Percentiles rank a stretch among this genome's conserved stretches.
Conservation (phyloP, 2,888 invertebrate genomes). For the Corythucha ciliata region DNA sequence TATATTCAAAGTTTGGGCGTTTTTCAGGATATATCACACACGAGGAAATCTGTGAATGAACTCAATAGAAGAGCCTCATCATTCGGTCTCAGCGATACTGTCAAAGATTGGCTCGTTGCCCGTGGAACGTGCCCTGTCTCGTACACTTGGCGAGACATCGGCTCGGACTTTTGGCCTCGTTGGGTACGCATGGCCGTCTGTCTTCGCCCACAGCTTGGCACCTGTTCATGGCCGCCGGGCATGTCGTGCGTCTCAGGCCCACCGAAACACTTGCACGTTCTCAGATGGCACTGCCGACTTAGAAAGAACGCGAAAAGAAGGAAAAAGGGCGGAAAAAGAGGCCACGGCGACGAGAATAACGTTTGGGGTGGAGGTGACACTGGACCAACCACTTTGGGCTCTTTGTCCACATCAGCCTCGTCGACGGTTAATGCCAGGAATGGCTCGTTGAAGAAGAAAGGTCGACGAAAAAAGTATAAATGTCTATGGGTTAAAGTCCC, state of each 20-base stretch:
- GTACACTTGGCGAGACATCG: slow-evolving; percentile 45
- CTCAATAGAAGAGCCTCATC: slow-evolving; percentile 13
- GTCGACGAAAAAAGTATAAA: slow-evolving; percentile 35
- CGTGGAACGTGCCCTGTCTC: slow-evolving; percentile 43
- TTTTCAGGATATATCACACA: slow-evolving; percentile 20
- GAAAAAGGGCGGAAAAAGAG: slow-evolving; percentile 33
- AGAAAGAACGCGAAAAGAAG: too few relatives aligned
- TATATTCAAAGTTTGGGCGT: background rate
- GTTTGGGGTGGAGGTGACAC: slow-evolving; percentile 28
- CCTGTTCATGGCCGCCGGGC: slow-evolving; percentile 47
- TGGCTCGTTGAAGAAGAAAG: slow-evolving; percentile 18
- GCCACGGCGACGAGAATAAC: slow-evolving; percentile 33
- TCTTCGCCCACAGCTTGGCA: slow-evolving; percentile 16
- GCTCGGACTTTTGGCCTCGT: slow-evolving; percentile 46
- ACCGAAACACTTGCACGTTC: slow-evolving; percentile 42
- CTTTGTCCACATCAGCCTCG: background rate
- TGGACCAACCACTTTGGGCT: too few relatives aligned
- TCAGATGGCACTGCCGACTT: slow-evolving; percentile 47
- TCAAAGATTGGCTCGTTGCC: slow-evolving; percentile 37
- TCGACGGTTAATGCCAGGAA: slow-evolving; percentile 18
- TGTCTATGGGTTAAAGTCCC: slow-evolving; percentile 40
- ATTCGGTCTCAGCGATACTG: slow-evolving; percentile 20
- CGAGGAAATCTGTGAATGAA: slow-evolving; percentile 17
- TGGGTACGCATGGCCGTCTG: slow-evolving; percentile 24
- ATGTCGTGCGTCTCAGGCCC: slow-evolving; percentile 44